A percentile compares a stretch with the other conserved stretches of the same genome.
Conservation (phyloP, 2,113 vertebrate genomes). For the Xerus inauris region DNA sequence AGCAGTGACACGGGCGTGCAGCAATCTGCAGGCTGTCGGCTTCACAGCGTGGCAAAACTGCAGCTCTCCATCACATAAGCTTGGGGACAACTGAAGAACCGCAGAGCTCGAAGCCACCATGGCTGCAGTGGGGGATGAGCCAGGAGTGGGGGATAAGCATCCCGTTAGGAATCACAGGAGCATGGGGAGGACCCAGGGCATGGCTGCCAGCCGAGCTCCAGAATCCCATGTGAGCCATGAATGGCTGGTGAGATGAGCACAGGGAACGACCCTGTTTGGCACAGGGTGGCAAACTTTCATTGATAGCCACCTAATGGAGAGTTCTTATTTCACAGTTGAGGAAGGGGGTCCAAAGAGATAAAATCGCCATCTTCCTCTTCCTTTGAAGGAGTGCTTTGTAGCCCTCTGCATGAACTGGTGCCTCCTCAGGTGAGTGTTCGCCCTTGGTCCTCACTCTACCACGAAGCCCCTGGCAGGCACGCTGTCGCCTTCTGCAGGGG, state of each 20-base stretch:
- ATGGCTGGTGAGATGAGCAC: fast-evolving
- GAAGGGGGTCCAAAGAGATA: not conserved
- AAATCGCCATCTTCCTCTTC: not conserved
- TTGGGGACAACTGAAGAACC: not conserved
- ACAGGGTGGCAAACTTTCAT: not conserved
- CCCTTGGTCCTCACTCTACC: not conserved
- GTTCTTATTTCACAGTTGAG: not conserved
- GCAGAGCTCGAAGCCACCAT: not conserved
- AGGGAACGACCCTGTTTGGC: not conserved
- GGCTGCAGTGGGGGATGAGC: fast-evolving
- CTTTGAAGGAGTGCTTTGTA: not conserved
- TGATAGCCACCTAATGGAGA: not conserved
- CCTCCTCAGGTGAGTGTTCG: not conserved
- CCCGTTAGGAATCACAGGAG: no score
- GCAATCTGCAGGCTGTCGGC: not conserved
- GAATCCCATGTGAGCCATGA: fast-evolving
- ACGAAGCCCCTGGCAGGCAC: fast-evolving
- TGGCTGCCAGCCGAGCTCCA: fast-evolving
- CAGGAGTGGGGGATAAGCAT: no score
- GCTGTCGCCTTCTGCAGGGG: no score
- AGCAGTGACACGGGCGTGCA: not conserved
- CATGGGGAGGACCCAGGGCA: fast-evolving
- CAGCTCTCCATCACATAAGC: not conserved
- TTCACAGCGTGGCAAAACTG: slow-evolving; percentile 1
- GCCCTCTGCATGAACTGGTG: not conserved